Evolutionary conservation across 2,888 invertebrate species (phyloP), one percentile per base, ranked within the genome.

Genomic region (Resseliella maxima): DNA sequence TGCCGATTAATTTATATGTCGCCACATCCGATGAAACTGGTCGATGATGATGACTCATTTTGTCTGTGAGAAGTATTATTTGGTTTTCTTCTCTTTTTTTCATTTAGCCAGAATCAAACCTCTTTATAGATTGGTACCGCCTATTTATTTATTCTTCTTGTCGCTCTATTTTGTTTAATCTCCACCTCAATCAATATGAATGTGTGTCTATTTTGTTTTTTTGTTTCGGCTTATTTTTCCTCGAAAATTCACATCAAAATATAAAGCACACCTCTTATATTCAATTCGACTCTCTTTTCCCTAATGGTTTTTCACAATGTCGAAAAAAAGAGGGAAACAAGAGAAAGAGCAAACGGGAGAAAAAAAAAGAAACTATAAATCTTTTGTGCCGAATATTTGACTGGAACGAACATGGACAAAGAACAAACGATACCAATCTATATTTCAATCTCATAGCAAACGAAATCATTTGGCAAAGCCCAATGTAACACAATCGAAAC

Each of bases 331-430:
- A 59, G 59, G 59, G 59, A 59, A 59, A 8, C 2, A 50, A 50
- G 3, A 50, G 18, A 12, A 50, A 50, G 50, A 50, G 18, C 12
- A 41, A 59, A 24, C n/a, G 15, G 31, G 10, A 72, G 2, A 1
- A 3, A 27, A 72, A 72, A 72, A 31, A 72, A 72, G 72, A 72
- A 72, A 72, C 72, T 72, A 72, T 72, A 72, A 72, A 72, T 72
- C 72, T 72, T 72, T 72, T 72, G 72, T 72, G 72, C n/a, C 72
- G 72, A 72, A 72, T 31, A 72, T 72, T 72, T 18, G 59, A 15
- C 24, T 24, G 59, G 24, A 59, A 59, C 50, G 59, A 24, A 6
- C 6, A 59, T 59, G 59, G n/a, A 72, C 72, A 72, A 72, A 72
- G 72, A 27, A 35, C 72, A 31, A 72, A n/a, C 72, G 35, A 72